phyloP scores from a whole-genome alignment of 2,113 vertebrate genomes.

The Monopterus albus region DNA sequence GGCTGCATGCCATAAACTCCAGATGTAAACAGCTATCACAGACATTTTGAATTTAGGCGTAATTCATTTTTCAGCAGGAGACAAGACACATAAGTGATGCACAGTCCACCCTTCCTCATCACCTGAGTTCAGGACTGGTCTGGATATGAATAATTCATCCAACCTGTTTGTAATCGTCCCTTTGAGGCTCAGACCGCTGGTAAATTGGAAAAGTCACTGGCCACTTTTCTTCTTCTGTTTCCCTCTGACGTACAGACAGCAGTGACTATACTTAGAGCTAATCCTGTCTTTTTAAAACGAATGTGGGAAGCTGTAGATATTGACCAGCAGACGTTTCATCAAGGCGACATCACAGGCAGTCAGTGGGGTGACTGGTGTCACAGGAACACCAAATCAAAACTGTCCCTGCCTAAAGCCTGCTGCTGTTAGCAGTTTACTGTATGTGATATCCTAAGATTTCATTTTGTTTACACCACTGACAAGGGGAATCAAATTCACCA shows the following conservation, averaged over 20 bases:
- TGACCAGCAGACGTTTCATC: slow-evolving; percentile 61
- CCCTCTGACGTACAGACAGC: slow-evolving; percentile 33
- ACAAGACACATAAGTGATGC: slow-evolving; percentile 52
- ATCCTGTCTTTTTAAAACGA: slow-evolving; percentile 51
- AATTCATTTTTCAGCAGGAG: slow-evolving; percentile 39
- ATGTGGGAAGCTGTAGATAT: slow-evolving; percentile 28
- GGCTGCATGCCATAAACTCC: slow-evolving; percentile 56
- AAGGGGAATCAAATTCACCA: slow-evolving; percentile 60
- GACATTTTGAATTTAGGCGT: slow-evolving; percentile 41
- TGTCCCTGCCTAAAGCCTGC: slow-evolving; percentile 40
- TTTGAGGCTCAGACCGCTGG: slow-evolving; percentile 24
- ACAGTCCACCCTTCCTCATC: slow-evolving; percentile 40
- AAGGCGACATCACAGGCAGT: slow-evolving; percentile 39
- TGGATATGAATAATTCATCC: slow-evolving; percentile 64
- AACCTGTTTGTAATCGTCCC: slow-evolving; percentile 53
- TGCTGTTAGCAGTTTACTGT: slow-evolving; percentile 56
- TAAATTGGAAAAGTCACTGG: slow-evolving; percentile 29
- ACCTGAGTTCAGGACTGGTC: slow-evolving; percentile 43
- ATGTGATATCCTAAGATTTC: slow-evolving; percentile 65
- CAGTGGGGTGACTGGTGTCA: slow-evolving; percentile 49
- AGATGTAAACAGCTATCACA: slow-evolving; percentile 20
- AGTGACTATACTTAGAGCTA: slow-evolving; percentile 62
- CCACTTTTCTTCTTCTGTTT: slow-evolving; percentile 13
- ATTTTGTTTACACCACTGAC: slow-evolving; percentile 65
- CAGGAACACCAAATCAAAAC: slow-evolving; percentile 54